These are phyloP conservation scores for Pristiophorus japonicus DNA, from an alignment of 2,113 vertebrate species.

Conservation along the genomic window DNA sequence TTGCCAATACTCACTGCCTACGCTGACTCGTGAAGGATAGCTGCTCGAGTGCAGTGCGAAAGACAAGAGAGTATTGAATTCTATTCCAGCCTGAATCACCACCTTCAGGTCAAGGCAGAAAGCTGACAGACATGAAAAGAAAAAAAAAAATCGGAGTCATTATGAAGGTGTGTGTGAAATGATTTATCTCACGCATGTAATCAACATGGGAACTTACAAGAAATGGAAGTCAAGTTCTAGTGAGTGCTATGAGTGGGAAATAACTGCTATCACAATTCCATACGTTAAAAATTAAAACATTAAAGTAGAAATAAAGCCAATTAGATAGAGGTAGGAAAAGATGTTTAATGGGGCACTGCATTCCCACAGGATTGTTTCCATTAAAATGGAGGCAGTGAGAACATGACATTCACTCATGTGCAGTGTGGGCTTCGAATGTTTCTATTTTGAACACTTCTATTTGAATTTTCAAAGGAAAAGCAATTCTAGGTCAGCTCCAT, in stretches of 20 bases:
- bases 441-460: neutral
- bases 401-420: neutral
- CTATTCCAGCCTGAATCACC: neutral
- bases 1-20: neutral
- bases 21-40: neutral
- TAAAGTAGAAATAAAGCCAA: neutral
- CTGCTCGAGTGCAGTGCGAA: neutral
- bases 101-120: neutral
- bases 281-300: neutral
- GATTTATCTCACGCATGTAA: neutral
- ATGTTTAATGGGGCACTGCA: neutral
- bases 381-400: neutral
- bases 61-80: neutral
- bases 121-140: neutral
- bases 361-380: neutral
- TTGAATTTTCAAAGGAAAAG: neutral
- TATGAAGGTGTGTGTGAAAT: neutral
- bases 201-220: neutral
- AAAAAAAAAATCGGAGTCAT: neutral
- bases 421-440: neutral
- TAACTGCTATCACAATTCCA: neutral
- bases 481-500: neutral
- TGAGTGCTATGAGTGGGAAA: neutral
- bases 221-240: neutral
- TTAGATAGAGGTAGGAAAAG: neutral